A percentile compares a stretch with the other conserved stretches of the same genome.
Evolutionary conservation across 2,888 invertebrate species (phyloP).

Genomic region (Drosophila dives): DNA sequence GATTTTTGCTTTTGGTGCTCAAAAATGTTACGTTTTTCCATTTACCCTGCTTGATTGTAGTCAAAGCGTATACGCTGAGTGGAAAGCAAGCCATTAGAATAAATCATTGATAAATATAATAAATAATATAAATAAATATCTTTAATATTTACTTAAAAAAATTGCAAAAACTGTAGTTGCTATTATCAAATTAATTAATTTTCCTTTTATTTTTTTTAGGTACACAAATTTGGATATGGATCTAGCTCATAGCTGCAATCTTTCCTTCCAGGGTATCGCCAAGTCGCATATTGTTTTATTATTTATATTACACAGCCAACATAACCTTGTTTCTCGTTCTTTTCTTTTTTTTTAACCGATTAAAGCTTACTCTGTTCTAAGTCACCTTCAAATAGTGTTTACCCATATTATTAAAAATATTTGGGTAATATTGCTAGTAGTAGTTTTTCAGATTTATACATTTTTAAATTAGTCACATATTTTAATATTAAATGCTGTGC

Average conservation of each 20-base stretch:
- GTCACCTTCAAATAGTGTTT: neutral
- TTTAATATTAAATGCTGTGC: neutral
- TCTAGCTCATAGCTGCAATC: neutral
- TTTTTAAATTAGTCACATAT: neutral
- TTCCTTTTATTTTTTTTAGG: neutral
- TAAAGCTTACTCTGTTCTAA: conserved; percentile 8
- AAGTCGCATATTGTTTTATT: neutral
- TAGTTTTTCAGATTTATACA: too few relatives aligned
- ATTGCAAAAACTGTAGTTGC: too few relatives aligned
- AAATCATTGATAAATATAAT: neutral
- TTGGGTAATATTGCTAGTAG: neutral
- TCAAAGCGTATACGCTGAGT: neutral
- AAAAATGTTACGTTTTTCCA: conserved; percentile 40
- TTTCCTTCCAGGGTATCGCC: conserved; percentile 13
- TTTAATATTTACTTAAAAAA: too few relatives aligned
- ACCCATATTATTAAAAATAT: neutral
- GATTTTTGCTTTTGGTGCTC: conserved; percentile 56
- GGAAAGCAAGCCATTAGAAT: neutral
- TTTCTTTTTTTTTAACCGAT: conserved; percentile 18
- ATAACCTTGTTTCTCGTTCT: conserved; percentile 18
- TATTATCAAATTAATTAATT: neutral
- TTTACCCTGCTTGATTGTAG: conserved; percentile 9
- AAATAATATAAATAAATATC: too few relatives aligned
- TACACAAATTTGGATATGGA: neutral
- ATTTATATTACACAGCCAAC: neutral